phyloP scores from a whole-genome alignment of 2,113 vertebrate genomes.

The Leuciscus idus region DNA sequence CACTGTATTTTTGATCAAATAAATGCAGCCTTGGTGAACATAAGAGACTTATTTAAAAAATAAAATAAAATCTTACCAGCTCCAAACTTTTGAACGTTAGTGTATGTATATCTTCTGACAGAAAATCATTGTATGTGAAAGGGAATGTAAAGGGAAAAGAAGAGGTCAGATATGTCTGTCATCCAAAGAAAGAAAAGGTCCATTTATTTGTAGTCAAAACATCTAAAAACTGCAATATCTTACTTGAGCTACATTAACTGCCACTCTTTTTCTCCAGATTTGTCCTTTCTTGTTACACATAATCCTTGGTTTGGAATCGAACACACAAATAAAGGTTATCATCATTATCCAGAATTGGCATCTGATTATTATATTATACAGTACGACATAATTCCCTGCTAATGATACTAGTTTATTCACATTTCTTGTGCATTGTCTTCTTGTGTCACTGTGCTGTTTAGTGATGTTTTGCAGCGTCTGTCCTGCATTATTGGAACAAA shows the following conservation, averaged over 20 bases:
- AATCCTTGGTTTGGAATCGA: background rate
- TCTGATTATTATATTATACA: no score
- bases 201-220: background rate
- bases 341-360: background rate
- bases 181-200: background rate
- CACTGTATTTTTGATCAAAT: background rate
- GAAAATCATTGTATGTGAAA: background rate
- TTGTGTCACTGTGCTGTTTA: background rate
- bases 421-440: background rate
- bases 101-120: background rate
- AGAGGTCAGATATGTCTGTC: background rate
- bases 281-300: background rate
- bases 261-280: background rate
- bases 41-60: background rate
- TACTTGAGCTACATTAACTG: background rate
- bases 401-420: background rate
- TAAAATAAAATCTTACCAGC: background rate
- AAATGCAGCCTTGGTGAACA: background rate
- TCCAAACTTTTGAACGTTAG: background rate
- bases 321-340: background rate
- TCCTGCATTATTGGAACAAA: constrained; percentile 13
- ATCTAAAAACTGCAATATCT: background rate
- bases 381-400: background rate
- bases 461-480: background rate
- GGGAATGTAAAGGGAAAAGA: background rate